phyloP scores from a whole-genome alignment of 2,888 invertebrate species.

The Dicyrtoma fusca region DNA sequence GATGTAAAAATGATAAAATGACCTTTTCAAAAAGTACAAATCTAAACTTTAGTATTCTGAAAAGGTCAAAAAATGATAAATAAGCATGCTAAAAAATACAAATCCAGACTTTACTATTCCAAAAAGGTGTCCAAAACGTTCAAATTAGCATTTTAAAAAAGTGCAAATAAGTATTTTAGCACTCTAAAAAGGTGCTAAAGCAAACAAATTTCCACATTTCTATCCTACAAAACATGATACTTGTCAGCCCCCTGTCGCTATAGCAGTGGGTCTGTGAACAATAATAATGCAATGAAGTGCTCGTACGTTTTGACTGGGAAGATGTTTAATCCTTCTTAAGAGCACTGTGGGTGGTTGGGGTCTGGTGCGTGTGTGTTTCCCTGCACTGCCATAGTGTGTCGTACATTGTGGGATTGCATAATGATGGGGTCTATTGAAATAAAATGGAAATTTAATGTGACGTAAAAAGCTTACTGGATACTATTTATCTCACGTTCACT shows the following conservation, averaged over 20 bases:
- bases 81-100: too few species aligned
- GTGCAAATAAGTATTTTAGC: too few species aligned
- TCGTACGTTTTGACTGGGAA: not conserved
- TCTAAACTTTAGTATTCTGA: too few species aligned
- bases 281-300: not conserved
- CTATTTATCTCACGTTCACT: not conserved
- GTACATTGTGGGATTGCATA: constrained; percentile 34
- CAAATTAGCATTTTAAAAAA: too few species aligned
- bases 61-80: too few species aligned
- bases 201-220: not conserved
- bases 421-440: constrained; percentile 35
- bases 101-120: too few species aligned
- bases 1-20: too few species aligned
- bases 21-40: too few species aligned
- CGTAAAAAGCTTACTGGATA: constrained; percentile 7
- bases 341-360: constrained; percentile 22
- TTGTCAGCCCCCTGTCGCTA: not conserved
- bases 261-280: not conserved
- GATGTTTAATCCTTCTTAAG: constrained; percentile 27
- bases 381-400: constrained; percentile 10
- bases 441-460: constrained; percentile 37
- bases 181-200: too few species aligned
- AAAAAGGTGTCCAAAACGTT: too few species aligned
- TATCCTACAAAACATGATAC: too few species aligned
- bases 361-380: not conserved